These are phyloP conservation scores for Nibea coibor DNA, from an alignment of 2,113 vertebrate genomes.

Conservation along the genomic window DNA sequence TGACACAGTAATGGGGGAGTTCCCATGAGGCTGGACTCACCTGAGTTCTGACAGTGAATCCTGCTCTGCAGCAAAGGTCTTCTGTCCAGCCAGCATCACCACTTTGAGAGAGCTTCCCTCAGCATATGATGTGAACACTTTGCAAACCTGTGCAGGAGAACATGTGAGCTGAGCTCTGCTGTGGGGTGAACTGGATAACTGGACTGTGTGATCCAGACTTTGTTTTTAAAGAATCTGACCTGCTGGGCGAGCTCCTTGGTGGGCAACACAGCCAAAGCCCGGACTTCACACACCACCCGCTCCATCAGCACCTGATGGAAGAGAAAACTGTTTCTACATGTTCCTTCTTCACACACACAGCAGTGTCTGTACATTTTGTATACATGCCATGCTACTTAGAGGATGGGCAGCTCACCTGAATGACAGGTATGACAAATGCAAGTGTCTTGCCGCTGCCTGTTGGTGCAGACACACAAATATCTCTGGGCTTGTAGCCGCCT, in stretches of 20 bases:
- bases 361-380: background rate
- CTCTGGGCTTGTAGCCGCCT: constrained; percentile 90
- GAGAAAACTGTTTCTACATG: background rate
- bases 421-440: constrained; percentile 92
- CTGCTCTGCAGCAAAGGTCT: constrained; percentile 89
- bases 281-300: constrained; percentile 89
- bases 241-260: constrained; percentile 98
- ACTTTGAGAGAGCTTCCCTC: constrained; percentile 88
- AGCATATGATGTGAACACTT: constrained; percentile 90
- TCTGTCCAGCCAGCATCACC: constrained; percentile 90
- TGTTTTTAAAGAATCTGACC: constrained; percentile 66
- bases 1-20: background rate
- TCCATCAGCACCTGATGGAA: constrained; percentile 85
- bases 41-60: constrained; percentile 87
- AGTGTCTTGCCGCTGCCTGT: constrained; percentile 98
- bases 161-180: background rate
- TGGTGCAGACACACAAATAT: constrained; percentile 95
- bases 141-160: constrained; percentile 86
- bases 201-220: background rate
- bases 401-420: constrained; percentile 85
- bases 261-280: constrained; percentile 91
- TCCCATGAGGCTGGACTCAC: constrained; percentile 72
- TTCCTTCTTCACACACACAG: background rate
- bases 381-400: background rate
- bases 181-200: background rate